These are phyloP conservation scores for Neodiprion virginianus DNA, from an alignment of 1,140 invertebrate genomes.

Conservation along the genomic window DNA sequence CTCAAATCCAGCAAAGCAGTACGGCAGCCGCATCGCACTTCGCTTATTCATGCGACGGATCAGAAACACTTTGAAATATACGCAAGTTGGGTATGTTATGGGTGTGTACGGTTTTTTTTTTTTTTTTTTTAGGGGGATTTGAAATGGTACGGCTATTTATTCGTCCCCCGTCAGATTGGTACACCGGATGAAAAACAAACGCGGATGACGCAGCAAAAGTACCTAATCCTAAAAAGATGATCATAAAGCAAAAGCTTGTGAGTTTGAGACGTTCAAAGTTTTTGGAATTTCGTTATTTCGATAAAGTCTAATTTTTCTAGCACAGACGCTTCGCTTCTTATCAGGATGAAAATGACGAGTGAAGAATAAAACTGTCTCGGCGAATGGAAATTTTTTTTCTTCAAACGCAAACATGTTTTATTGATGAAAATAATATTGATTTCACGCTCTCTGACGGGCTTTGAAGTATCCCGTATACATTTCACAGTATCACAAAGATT, in stretches of 20 bases:
- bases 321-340: no score
- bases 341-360: no score
- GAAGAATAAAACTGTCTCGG: no score
- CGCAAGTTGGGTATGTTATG: background rate
- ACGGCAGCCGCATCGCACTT: background rate
- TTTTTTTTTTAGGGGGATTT: slow-evolving; percentile 28
- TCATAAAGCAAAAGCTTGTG: background rate
- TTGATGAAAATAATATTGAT: no score
- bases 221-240: background rate
- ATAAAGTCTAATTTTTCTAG: background rate
- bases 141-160: slow-evolving; percentile 18
- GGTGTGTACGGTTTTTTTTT: no score
- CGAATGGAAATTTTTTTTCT: no score
- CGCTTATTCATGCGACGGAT: slow-evolving; percentile 26
- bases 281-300: background rate
- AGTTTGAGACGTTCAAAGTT: background rate
- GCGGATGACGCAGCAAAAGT: background rate
- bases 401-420: no score
- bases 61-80: slow-evolving; percentile 38
- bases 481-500: no score
- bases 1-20: no score
- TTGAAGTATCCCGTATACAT: no score
- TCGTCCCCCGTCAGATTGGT: background rate
- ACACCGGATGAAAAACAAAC: background rate
- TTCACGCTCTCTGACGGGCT: no score